Evolutionary conservation across 2,797 vertebrate genomes (phyloP), one percentile per base, ranked within the genome.

Genomic region (Protosalanx chinensis): DNA sequence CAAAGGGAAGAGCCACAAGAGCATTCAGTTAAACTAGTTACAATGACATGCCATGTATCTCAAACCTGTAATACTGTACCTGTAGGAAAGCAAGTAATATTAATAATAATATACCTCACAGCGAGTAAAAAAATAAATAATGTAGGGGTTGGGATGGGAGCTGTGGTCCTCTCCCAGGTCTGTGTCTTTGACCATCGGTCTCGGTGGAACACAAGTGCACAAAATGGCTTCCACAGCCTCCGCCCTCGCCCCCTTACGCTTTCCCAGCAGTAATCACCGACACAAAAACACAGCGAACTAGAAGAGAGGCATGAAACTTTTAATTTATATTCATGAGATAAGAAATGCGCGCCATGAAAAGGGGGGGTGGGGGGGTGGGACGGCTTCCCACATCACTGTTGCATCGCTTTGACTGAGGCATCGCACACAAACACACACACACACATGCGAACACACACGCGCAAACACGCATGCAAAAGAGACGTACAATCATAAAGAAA

Each of bases 311-410:
- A 81, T 70, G 65, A 68, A 88, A 85, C 81, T 83, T 89, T 87
- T 84, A 72, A 88, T 90, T 89, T 90, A 80, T 84, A 85, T 90
- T 85, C 84, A 86, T 79, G 78, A 89, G 85, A 86, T 81, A 78
- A 81, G 76, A 82, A 81, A 73, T 73, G 72, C 66, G 76, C 80
- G 69, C 15, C 32, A 67, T 23, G 51, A 64, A 37, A 78, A n/a
- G n/a, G n/a, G n/a, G n/a, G n/a, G n/a, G n/a, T n/a, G n/a, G n/a
- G 69, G 60, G 59, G 49, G 20, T 8, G 46, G 86, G 84, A 87
- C 83, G 80, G 75, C 79, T 77, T 62, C 74, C 70, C 30, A 68
- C 76, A 67, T 78, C 78, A 81, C 82, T 84, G 79, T 53, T 37
- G 51, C 79, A 56, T 80, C 78, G 79, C 84, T 88, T 86, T 85